phyloP scores from a whole-genome alignment of 2,888 invertebrate genomes.

The Lamproptera curius region DNA sequence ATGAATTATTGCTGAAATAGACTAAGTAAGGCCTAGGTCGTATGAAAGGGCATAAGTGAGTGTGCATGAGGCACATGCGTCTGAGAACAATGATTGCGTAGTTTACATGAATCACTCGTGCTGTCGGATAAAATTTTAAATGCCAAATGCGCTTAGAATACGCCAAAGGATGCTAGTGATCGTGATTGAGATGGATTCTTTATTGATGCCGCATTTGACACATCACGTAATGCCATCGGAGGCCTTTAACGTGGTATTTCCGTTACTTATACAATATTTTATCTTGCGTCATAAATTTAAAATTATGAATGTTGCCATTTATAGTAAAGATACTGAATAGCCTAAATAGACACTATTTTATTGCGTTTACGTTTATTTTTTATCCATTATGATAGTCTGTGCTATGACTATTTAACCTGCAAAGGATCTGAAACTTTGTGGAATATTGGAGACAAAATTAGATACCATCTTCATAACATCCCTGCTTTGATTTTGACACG shows the following conservation, averaged over 20 bases:
- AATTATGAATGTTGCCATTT: too few relatives aligned
- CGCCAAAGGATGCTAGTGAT: constrained; percentile 3
- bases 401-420: too few relatives aligned
- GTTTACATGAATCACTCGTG: constrained; percentile 17
- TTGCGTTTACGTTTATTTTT: not conserved
- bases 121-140: constrained; percentile 18
- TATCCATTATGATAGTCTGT: not conserved
- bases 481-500: constrained; percentile 5
- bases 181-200: constrained; percentile 21
- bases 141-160: constrained; percentile 19
- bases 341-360: too few relatives aligned
- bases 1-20: constrained; percentile 3
- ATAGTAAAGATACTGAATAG: too few relatives aligned
- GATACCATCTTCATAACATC: too few relatives aligned
- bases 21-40: constrained; percentile 17
- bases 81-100: constrained; percentile 20
- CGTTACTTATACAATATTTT: too few relatives aligned
- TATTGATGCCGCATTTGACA: constrained; percentile 16
- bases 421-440: too few relatives aligned
- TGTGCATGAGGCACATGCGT: not conserved
- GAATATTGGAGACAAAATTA: too few relatives aligned
- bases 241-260: not conserved
- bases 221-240: constrained; percentile 6
- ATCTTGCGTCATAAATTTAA: too few relatives aligned
- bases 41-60: constrained; percentile 13